Percentiles rank a stretch among this genome's conserved stretches.
Evolutionary conservation across 2,797 vertebrate species (phyloP).

Genomic region (Enteromius treurensis): DNA sequence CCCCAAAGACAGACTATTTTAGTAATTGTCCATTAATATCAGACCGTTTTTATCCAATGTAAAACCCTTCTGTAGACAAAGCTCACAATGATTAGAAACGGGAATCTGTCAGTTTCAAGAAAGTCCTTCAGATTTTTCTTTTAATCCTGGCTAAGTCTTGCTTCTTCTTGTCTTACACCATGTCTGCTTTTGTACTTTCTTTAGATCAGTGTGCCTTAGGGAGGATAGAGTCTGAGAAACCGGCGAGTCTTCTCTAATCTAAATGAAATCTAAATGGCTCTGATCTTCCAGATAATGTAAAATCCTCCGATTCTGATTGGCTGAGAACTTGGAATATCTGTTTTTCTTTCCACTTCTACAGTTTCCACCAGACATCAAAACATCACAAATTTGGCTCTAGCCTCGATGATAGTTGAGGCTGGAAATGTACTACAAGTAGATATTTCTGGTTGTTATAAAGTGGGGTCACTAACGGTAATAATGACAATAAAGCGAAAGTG

Average conservation of each 20-base stretch:
- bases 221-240: conserved; percentile 9
- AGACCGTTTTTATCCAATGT: background rate
- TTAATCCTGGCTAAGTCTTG: conserved; percentile 20
- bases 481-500: no score
- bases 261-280: background rate
- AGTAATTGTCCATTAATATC: background rate
- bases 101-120: conserved; percentile 23
- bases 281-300: conserved; percentile 2
- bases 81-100: conserved; percentile 12
- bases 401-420: background rate
- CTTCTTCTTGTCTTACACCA: conserved; percentile 14
- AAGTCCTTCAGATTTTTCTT: conserved; percentile 1
- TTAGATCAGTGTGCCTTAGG: background rate
- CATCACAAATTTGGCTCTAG: background rate
- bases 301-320: background rate
- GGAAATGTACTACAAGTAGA: background rate
- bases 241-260: background rate
- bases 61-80: conserved; percentile 50
- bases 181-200: conserved; percentile 15
- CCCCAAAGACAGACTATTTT: background rate
- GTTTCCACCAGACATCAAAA: background rate
- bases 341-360: background rate
- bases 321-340: background rate
- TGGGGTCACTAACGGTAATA: background rate
- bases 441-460: background rate